Evolutionary conservation across 92 coral and sea anemone species (phyloP), one percentile per base, ranked within the genome.

Genomic region (Heliopora coerulea): DNA sequence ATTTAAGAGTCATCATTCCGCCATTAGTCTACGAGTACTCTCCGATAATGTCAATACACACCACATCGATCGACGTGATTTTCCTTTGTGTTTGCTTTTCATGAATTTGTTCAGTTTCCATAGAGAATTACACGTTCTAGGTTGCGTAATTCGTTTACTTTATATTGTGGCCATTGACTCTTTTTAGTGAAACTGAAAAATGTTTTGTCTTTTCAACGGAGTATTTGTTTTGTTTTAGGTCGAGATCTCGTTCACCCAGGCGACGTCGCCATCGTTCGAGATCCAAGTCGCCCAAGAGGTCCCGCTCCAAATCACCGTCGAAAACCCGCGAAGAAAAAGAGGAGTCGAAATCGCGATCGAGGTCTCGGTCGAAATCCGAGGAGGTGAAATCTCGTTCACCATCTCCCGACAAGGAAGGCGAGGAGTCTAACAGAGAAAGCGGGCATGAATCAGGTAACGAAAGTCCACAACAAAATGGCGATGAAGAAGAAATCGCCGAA

Each of bases 231-330:
- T 61, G 25, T 33, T 62, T 14, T 50, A 68, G 75, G 27, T 68
- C 75, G 15, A 88, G 83, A 59, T 91, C 97, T 37, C 79, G 86
- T 65, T 95, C 99, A 39, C 99, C 99, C 60, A 95, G 82, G 83
- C 88, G 96, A 7, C 91, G 89, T 37, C 91, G 86, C 40, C 91
- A 59, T 65, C 88, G 87, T 28, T 82, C 91, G 7, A 73, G 86
- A 21, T 73, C 85, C 74, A 73, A 68, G 34, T 68, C 75, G 11
- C 79, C 88, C 14, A 75, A 60, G 54, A 87, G 89, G 3, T 82
- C 90, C 1, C 90, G 64, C 59, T 80, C 84, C 56, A 86, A 90
- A 73, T 91, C 97, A 10, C 73, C 74, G 15, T 81, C 78, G 48
- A 83, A 78, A 37, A 78, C 87, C 1, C 82, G 32, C 21, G 74